Percentiles rank a stretch among this genome's conserved stretches.
Conservation (phyloP, 1,140 invertebrate species). For the Euwallacea similis region DNA sequence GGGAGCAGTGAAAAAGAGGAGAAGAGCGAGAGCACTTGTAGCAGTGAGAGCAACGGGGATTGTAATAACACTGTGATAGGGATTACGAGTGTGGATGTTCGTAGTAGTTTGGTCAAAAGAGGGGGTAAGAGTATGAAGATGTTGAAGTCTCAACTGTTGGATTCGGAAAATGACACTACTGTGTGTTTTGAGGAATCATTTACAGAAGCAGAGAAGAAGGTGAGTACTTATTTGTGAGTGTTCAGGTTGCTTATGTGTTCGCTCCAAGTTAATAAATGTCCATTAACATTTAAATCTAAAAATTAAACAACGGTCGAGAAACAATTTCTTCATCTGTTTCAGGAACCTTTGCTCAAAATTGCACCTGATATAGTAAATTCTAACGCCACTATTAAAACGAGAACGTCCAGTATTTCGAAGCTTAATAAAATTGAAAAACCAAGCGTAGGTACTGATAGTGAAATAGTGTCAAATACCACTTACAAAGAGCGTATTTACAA, state of each 20-base stretch:
- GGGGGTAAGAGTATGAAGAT: slow-evolving; percentile 10
- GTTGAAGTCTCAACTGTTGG: slow-evolving; percentile 6
- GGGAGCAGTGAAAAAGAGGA: slow-evolving; percentile 18
- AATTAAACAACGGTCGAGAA: too few relatives aligned
- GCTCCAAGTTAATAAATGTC: too few relatives aligned
- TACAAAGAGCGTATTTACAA: not conserved
- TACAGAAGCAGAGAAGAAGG: not conserved
- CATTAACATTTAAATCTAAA: too few relatives aligned
- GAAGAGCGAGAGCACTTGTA: slow-evolving; percentile 4
- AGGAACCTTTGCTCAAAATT: too few relatives aligned
- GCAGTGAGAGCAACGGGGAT: slow-evolving; percentile 25
- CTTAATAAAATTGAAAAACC: not conserved
- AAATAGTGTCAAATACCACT: not conserved
- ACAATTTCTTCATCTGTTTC: too few relatives aligned
- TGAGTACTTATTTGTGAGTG: not conserved
- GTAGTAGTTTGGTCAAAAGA: not conserved
- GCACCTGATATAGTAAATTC: too few relatives aligned
- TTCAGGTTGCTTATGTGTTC: too few relatives aligned
- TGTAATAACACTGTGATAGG: slow-evolving; percentile 22
- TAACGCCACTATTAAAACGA: too few relatives aligned
- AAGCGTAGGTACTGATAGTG: not conserved
- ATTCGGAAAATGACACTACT: not conserved
- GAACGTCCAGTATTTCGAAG: too few relatives aligned
- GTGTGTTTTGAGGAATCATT: not conserved
- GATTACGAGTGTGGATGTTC: not conserved